Base-by-base conservation (phyloP, 2,797 vertebrate species). In the Aeoliscus strigatus region DNA sequence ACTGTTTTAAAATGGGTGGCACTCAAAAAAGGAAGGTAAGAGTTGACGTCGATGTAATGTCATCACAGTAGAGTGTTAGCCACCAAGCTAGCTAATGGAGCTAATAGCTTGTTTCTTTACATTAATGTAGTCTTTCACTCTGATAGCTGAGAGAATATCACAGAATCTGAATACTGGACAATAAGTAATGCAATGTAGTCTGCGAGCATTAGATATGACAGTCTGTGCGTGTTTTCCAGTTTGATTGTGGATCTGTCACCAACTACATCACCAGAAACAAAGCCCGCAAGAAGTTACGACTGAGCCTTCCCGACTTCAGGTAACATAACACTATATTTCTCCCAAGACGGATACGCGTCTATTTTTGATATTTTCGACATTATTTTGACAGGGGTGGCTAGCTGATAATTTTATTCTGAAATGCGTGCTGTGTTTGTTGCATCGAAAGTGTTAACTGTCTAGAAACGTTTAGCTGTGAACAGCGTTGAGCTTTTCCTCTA, bases 251-350 rank as follows among this genome's bases (percentile, higher is more conserved):
- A 16, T 82, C 93, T 1, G 94, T 89, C 67, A 96, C 93, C 24
- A 97, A 95, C 86, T 97, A 97, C 75, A 94, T 97, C 82, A 96
- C 93, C 38, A 89, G 95, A 53, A 98, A 97, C 73, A 91, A 91
- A 74, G 95, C 95, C 2, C 88, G 94, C 9, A 98, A 96, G 88
- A 98, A 96, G 74, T 81, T 98, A n/a, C 87, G 89, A 56, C 84
- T 98, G 61, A 94, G 92, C 66, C 85, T 97, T 17, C 83, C 95
- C 0, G 95, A 98, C 51, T 98, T 98, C 86, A 94, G 95, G 95
- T 97, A 58, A 38, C 21, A 16, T n/a, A n/a, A n/a, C n/a, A n/a
- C n/a, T n/a, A n/a, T n/a, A n/a, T n/a, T n/a, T n/a, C n/a, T n/a
- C n/a, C n/a, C n/a, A n/a, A n/a, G n/a, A n/a, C n/a, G n/a, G n/a